Conservation (phyloP, 2,888 invertebrate genomes). For the Leptothorax acervorum region DNA sequence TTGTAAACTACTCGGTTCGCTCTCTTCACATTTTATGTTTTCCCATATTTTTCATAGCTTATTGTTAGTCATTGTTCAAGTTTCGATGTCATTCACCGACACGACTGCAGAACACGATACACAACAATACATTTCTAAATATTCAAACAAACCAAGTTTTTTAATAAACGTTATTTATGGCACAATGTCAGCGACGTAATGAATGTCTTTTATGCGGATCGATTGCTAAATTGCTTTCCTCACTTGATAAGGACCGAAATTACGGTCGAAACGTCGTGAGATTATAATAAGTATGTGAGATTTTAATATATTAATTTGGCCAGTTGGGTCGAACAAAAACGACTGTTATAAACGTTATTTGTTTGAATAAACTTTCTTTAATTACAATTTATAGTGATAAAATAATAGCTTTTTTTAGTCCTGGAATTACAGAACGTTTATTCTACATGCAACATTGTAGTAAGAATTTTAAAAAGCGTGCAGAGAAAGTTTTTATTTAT, state of each 20-base stretch:
- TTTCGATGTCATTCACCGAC: conserved; percentile 49
- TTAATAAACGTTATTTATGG: background rate
- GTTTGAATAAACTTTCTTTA: background rate
- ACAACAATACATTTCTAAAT: conserved; percentile 44
- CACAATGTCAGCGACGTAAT: too few relatives aligned
- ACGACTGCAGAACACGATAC: conserved; percentile 56
- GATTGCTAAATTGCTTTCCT: too few relatives aligned
- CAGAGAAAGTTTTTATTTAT: background rate
- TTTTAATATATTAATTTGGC: too few relatives aligned
- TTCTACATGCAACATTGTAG: background rate
- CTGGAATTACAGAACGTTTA: background rate
- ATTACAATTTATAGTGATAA: background rate
- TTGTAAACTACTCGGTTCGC: background rate
- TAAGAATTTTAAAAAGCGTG: background rate
- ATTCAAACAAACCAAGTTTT: background rate
- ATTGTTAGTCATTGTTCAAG: background rate
- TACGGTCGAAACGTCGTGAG: too few relatives aligned
- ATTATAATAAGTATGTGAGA: too few relatives aligned
- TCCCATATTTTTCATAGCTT: conserved; percentile 10
- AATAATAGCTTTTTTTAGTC: background rate
- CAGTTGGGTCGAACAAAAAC: too few relatives aligned
- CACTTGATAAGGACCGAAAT: too few relatives aligned
- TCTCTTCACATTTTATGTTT: conserved; percentile 27
- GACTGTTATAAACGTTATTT: background rate
- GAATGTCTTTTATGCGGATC: too few relatives aligned